These are phyloP conservation scores for Enteromius afrohamiltoni DNA, from an alignment of 2,797 vertebrate genomes.

Conservation along the genomic window DNA sequence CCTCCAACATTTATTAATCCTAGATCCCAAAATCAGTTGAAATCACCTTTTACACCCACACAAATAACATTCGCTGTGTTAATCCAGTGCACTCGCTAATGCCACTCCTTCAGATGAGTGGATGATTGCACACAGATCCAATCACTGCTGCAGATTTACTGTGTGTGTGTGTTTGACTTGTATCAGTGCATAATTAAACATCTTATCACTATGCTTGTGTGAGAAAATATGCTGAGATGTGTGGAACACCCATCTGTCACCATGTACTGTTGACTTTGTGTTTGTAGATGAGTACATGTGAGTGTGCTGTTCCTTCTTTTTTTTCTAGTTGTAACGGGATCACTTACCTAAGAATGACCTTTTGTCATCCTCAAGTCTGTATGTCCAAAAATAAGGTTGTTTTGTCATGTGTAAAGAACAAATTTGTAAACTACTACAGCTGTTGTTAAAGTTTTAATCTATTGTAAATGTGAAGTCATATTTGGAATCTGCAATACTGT, in stretches of 20 bases:
- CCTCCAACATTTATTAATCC: not conserved
- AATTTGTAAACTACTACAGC: too few species aligned
- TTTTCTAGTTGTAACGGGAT: conserved; percentile 27
- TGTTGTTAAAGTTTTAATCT: too few species aligned
- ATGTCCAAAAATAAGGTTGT: not conserved
- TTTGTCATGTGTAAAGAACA: not conserved
- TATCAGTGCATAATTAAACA: conserved; percentile 48
- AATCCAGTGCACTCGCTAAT: conserved; percentile 62
- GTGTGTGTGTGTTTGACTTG: conserved; percentile 20
- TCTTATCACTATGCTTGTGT: conserved; percentile 39
- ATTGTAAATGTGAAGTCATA: too few species aligned
- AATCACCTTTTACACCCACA: conserved; percentile 45
- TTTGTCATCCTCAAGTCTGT: not conserved
- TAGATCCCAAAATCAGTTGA: conserved; percentile 18
- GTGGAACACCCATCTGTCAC: conserved; percentile 33
- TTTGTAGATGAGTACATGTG: not conserved
- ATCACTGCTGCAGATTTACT: conserved; percentile 31
- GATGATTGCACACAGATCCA: conserved; percentile 30
- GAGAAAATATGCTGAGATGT: conserved; percentile 37
- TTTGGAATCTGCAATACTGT: not conserved
- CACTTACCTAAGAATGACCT: not conserved
- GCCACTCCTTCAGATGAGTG: conserved; percentile 26
- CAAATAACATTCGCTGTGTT: conserved; percentile 48
- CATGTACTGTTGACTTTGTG: not conserved
- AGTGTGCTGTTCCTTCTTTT: conserved; percentile 45